Percentiles rank a stretch among this genome's conserved stretches.
phyloP scores from a whole-genome alignment of 2,888 invertebrate genomes.

The Drosophila percnosoma region DNA sequence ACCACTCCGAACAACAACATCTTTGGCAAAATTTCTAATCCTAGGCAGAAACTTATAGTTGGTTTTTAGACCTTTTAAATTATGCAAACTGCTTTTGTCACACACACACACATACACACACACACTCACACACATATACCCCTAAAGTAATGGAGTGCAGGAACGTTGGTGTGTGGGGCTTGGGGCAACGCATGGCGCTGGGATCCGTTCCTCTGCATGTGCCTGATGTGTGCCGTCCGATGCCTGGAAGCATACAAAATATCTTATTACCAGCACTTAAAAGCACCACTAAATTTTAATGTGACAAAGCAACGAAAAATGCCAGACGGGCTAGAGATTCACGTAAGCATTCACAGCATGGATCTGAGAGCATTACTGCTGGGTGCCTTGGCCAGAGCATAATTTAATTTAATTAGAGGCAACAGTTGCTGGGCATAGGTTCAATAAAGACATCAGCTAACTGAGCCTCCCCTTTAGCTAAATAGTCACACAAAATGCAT shows the following conservation, averaged over 20 bases:
- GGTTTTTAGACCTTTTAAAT: constrained; percentile 66
- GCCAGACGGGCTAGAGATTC: constrained; percentile 16
- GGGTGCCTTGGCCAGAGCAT: constrained; percentile 48
- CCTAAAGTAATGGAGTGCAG: constrained; percentile 1
- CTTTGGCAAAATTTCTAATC: constrained; percentile 45
- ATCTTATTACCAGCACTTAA: constrained; percentile 70
- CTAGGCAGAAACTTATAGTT: constrained; percentile 58
- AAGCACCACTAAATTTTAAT: constrained; percentile 73
- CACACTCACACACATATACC: constrained; percentile 2
- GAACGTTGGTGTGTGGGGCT: not conserved
- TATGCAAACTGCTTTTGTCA: constrained; percentile 63
- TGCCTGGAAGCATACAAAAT: constrained; percentile 66
- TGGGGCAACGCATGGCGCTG: constrained; percentile 25
- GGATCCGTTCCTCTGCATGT: not conserved
- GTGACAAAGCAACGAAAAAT: constrained; percentile 61
- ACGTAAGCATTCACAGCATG: not conserved
- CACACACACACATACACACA: constrained; percentile 15
- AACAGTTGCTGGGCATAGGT: constrained; percentile 62
- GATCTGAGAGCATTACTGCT: not conserved
- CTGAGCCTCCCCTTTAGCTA: constrained; percentile 3
- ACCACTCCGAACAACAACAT: constrained; percentile 24
- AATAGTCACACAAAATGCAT: constrained; percentile 50
- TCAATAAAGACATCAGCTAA: constrained; percentile 62
- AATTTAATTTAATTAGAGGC: constrained; percentile 73
- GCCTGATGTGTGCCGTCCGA: constrained; percentile 46